Evolutionary conservation across 2,797 vertebrate genomes (phyloP).

Genomic region (Anas bernieri): DNA sequence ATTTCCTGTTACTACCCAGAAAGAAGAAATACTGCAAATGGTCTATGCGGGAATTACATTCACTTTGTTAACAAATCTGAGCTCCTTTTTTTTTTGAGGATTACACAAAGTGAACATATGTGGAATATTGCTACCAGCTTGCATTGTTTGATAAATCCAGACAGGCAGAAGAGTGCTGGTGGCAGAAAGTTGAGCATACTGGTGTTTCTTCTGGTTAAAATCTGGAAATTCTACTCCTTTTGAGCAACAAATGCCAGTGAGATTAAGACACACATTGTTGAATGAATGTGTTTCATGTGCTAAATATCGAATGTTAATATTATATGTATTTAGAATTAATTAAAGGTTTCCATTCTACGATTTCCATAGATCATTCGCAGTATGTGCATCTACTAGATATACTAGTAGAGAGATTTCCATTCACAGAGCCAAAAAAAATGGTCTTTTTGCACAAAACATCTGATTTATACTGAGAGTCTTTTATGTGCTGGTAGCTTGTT

Average conservation of each 20-base stretch:
- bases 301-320: neutral
- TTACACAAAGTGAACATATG: constrained; percentile 61
- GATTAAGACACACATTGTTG: neutral
- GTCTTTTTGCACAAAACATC: neutral
- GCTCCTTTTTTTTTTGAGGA: constrained; percentile 38
- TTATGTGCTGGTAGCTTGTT: neutral
- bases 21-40: neutral
- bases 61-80: constrained; percentile 18
- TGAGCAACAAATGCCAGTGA: neutral
- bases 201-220: neutral
- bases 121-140: constrained; percentile 49
- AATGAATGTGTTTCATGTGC: neutral
- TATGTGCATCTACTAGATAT: neutral
- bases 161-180: constrained; percentile 65
- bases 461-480: neutral
- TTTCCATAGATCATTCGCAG: neutral
- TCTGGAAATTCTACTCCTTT: neutral
- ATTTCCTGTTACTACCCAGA: neutral
- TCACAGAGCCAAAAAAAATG: neutral
- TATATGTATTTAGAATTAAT: neutral
- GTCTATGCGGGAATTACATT: neutral
- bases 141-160: constrained; percentile 58
- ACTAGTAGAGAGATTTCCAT: neutral
- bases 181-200: constrained; percentile 9
- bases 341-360: neutral